Evolutionary conservation across 1,140 invertebrate species (phyloP), one percentile per base, ranked within the genome.

Genomic region (Brachionus angularis): DNA sequence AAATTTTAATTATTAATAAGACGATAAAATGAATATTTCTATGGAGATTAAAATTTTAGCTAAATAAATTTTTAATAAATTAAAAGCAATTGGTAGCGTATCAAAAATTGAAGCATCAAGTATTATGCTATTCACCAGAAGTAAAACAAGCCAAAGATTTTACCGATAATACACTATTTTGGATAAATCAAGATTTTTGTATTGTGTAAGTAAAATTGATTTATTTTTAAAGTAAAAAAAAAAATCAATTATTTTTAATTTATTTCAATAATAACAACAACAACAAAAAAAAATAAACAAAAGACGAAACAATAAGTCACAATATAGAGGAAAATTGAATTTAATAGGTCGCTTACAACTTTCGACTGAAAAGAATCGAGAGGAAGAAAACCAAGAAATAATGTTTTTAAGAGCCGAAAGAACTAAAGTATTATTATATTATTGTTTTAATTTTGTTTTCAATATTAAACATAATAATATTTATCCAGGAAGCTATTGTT

Each of bases 131-230:
- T 79, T 86, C 87, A 55, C 89, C 91, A 1, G 81, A 85, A 74
- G 88, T 88, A 10, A 88, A 87, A 77, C 89, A 88, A 73, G 88
- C 91, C 1, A 95, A 96, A 84, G 94, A 98, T 78, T 96, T 97
- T 83, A 86, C 86, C 12, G 91, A 97, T 78, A 88, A 91, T 75
- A 93, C 93, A 4, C 84, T 87, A 73, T 98, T 97, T 84, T 95
- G 91, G 90, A 87, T 97, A 7, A 98, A 98, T 85, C 91, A 96
- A 80, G 90, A 96, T 76, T 98, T 97, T 86, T 87, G 89, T 52
- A 82, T 89, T 67, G 84, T 89, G 85, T 88, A 81, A 84, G 85
- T 85, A 73, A 1, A 14, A 12, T 33, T 61, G 14, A 18, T 23
- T 12, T 70, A 31, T 18, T 55, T 50, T 58, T 44, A 71, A 27